phyloP scores from a whole-genome alignment of 1,140 invertebrate genomes.

The Chironomus tepperi region DNA sequence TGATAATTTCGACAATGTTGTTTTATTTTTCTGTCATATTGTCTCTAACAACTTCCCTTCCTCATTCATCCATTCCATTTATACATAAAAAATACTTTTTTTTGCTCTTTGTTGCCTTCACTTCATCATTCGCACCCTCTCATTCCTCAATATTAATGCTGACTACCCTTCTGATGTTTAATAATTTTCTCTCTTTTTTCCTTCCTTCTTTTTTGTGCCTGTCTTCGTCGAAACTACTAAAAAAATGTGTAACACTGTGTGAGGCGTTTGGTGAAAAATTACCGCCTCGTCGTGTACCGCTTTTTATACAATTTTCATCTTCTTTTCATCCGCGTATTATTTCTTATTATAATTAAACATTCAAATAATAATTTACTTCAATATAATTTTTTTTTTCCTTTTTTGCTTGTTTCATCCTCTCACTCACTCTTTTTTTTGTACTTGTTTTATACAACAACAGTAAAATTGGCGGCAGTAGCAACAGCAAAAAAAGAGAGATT shows the following conservation, averaged over 20 bases:
- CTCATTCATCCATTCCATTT: neutral
- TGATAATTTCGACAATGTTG: neutral
- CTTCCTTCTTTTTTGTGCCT: neutral
- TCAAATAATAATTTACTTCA: slow-evolving; percentile 15
- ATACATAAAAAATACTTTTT: neutral
- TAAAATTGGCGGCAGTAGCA: too few species aligned
- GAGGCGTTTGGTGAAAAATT: neutral
- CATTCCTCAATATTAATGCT: neutral
- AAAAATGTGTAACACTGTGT: too few species aligned
- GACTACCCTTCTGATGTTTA: too few species aligned
- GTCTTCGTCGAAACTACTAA: too few species aligned
- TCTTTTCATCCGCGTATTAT: slow-evolving; percentile 6
- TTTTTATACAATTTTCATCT: neutral
- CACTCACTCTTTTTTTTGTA: neutral
- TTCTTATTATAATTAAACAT: slow-evolving; percentile 15
- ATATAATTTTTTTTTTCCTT: neutral
- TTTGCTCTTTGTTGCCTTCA: neutral
- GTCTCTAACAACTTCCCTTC: slow-evolving; percentile 6
- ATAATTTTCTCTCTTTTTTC: neutral
- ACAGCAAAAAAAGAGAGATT: too few species aligned
- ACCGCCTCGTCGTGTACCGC: neutral
- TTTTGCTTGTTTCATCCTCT: neutral
- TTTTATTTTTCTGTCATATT: slow-evolving; percentile 2
- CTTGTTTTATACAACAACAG: too few species aligned
- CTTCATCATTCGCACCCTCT: neutral